These are phyloP conservation scores for Ophion obscuratus DNA, from an alignment of 2,888 invertebrate genomes.

Conservation along the genomic window DNA sequence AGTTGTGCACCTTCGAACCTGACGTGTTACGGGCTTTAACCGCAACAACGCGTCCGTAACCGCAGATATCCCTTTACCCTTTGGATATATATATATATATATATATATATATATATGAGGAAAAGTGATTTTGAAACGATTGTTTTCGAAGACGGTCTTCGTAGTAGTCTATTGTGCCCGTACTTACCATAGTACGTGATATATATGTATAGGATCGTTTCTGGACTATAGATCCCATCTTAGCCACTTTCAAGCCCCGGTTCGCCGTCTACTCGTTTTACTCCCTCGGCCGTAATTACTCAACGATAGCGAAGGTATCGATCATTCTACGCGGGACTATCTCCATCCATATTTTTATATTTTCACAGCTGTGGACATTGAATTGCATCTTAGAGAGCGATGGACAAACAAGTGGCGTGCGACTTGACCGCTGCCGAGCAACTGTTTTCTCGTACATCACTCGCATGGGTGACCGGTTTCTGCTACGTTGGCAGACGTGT, in stretches of 20 bases:
- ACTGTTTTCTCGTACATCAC: background rate
- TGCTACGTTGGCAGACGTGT: background rate
- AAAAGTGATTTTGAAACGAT: background rate
- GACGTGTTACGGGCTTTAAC: conserved; percentile 81
- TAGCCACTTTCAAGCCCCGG: conserved; percentile 5
- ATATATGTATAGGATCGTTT: conserved; percentile 6
- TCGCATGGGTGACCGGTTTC: background rate
- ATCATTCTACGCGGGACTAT: conserved; percentile 71
- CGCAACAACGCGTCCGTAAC: conserved; percentile 82
- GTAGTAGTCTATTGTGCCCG: background rate
- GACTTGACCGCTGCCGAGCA: too few relatives aligned
- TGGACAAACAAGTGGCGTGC: too few relatives aligned
- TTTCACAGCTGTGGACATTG: background rate
- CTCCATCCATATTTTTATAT: conserved; percentile 54
- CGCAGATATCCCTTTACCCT: conserved; percentile 80
- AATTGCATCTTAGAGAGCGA: background rate
- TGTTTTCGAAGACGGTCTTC: background rate
- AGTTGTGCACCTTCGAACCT: conserved; percentile 74
- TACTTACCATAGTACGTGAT: background rate
- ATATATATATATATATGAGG: background rate
- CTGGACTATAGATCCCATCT: conserved; percentile 22
- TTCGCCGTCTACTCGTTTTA: conserved; percentile 33
- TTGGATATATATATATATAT: background rate
- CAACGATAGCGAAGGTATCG: conserved; percentile 76
- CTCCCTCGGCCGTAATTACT: conserved; percentile 77